Evolutionary conservation across 2,888 invertebrate genomes (phyloP), one percentile per base, ranked within the genome.

Genomic region (Heliconius aoede): DNA sequence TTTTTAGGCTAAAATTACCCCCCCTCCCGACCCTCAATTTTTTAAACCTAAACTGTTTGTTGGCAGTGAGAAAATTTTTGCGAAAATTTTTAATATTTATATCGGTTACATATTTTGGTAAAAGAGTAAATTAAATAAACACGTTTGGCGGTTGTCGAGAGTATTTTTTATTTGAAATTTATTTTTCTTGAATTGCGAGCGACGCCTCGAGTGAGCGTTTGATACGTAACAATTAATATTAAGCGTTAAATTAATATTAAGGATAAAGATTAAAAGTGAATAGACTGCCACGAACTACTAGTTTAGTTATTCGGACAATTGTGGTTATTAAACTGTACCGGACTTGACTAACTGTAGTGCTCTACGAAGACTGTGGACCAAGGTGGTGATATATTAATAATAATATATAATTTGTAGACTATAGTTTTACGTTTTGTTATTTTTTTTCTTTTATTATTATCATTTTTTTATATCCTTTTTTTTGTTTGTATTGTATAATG

Each of bases 21-120:
- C 86, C 89, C 85, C 90, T 26, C 86, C 88, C 86, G 87, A 89
- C 85, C 90, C 90, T 86, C 83, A 80, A 88, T 85, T 91, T 91
- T 92, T 93, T 69, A 92, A 87, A 90, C 86, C 87, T 86, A 86
- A 89, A 89, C 89, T 89, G 89, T 92, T 91, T 89, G 89, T 92
- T 91, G 89, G 89, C 88, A 89, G 89, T 88, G 90, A 85, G 87
- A 89, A 91, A 91, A 89, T 90, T 91, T 65, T 93, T 93, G 90
- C 91, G 85, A 46, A 93, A 93, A 91, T 91, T 93, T 93, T 92
- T 91, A 89, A 94, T 94, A 94, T 94, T 91, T 94, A 94, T 89
- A 89, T 93, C 93, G 91, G 93, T 94, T 94, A 92, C 87, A 91
- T 60, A 60, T 60, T 90, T 93, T 92, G 88, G n/a, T n/a, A 90